Conservation (phyloP, 2,113 vertebrate genomes). For the Dicaeum eximium region DNA sequence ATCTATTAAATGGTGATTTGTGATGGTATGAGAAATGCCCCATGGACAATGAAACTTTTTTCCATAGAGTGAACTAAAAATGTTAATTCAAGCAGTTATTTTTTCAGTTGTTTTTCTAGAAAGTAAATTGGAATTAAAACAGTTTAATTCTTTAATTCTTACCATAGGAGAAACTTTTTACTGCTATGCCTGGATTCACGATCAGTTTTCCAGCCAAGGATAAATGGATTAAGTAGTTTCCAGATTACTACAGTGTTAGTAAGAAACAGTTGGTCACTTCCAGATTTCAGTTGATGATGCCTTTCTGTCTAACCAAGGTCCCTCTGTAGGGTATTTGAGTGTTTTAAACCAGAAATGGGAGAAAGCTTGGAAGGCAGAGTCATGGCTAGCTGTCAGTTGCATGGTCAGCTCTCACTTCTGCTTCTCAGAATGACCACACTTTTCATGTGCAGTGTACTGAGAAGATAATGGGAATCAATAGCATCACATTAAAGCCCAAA, state of each 20-base stretch:
- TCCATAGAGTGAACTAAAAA: neutral
- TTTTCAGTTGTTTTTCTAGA: neutral
- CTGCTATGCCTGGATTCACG: fast-evolving
- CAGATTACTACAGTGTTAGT: neutral
- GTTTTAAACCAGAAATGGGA: neutral
- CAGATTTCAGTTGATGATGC: neutral
- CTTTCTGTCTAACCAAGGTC: neutral
- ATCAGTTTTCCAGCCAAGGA: neutral
- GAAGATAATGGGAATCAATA: neutral
- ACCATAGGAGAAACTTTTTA: neutral
- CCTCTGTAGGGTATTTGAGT: neutral
- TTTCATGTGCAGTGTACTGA: neutral
- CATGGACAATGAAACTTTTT: neutral
- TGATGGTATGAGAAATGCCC: neutral
- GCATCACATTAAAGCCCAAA: neutral
- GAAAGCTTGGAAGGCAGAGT: neutral
- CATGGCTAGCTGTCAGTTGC: neutral
- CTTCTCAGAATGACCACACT: neutral
- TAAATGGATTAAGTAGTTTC: neutral
- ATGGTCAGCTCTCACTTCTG: neutral
- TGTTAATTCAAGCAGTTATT: neutral
- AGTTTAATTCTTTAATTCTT: neutral
- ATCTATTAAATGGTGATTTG: neutral
- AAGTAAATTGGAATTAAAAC: neutral
- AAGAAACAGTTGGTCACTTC: neutral